Percentiles rank a stretch among this genome's conserved stretches.
These are phyloP conservation scores for Brachionus rubens DNA, from an alignment of 1,140 invertebrate species.

Conservation along the genomic window DNA sequence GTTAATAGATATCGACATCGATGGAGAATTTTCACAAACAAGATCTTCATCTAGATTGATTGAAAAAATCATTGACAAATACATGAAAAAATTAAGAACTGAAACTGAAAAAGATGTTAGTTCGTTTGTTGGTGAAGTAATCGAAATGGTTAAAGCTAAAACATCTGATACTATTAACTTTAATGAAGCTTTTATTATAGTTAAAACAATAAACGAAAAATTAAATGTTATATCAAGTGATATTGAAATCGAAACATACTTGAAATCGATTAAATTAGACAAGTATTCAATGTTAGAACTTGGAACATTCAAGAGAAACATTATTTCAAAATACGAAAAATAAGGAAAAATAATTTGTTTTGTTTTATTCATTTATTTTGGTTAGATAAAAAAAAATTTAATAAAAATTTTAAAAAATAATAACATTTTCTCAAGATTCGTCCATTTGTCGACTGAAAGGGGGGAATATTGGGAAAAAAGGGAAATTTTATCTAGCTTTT, in stretches of 20 bases:
- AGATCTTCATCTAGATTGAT: not conserved
- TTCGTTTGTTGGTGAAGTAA: not conserved
- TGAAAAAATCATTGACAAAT: not conserved
- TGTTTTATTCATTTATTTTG: too few relatives aligned
- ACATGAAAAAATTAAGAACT: not conserved
- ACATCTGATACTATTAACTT: not conserved
- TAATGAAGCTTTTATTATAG: not conserved
- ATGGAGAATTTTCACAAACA: not conserved
- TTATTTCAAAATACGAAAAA: not conserved
- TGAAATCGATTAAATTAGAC: not conserved
- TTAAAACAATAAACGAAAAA: slow-evolving; percentile 10
- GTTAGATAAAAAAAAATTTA: too few relatives aligned
- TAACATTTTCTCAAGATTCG: too few relatives aligned
- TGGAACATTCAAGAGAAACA: not conserved
- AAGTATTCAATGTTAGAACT: not conserved
- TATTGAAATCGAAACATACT: not conserved
- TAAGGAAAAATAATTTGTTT: too few relatives aligned
- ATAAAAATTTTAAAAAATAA: too few relatives aligned
- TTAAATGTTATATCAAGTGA: not conserved
- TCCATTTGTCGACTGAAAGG: too few relatives aligned
- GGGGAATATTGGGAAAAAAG: too few relatives aligned
- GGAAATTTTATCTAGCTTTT: too few relatives aligned
- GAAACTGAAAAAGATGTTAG: not conserved
- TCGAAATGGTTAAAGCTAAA: slow-evolving; percentile 17
- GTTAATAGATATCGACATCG: not conserved